These are phyloP conservation scores for Drosophila pruinosa DNA, from an alignment of 1,140 invertebrate species.

Conservation along the genomic window DNA sequence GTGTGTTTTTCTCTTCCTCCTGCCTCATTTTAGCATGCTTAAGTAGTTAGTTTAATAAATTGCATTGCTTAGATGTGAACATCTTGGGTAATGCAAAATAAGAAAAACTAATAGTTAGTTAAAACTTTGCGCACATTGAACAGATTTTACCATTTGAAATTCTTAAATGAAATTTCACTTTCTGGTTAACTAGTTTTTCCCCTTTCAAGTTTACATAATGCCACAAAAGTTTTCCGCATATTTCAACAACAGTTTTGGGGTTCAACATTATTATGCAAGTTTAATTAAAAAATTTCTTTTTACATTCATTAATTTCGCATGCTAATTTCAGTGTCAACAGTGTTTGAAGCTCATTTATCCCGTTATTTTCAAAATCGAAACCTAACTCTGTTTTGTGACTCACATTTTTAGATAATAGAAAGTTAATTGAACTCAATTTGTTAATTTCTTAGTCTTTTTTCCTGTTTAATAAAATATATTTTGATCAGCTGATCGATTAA, in stretches of 20 bases:
- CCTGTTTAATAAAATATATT: too few relatives aligned
- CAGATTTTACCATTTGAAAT: constrained; percentile 23
- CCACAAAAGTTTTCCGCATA: constrained; percentile 8
- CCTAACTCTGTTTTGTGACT: too few relatives aligned
- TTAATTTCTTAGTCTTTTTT: too few relatives aligned
- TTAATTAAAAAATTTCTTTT: background rate
- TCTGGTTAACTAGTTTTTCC: constrained; percentile 11
- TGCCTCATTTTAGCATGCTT: constrained; percentile 69
- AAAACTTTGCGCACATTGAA: constrained; percentile 19
- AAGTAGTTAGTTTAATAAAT: constrained; percentile 80
- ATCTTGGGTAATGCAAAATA: background rate
- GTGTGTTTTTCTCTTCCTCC: constrained; percentile 25
- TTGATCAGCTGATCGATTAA: too few relatives aligned
- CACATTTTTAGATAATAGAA: too few relatives aligned
- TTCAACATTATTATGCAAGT: background rate
- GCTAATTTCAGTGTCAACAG: background rate
- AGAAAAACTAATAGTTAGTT: background rate
- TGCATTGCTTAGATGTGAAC: constrained; percentile 48
- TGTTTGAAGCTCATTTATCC: too few relatives aligned
- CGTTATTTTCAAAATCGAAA: too few relatives aligned
- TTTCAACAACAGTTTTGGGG: constrained; percentile 6
- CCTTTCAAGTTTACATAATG: background rate
- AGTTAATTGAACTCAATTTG: too few relatives aligned
- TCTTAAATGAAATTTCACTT: constrained; percentile 1
- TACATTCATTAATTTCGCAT: background rate